These are phyloP conservation scores for Xylocopa sonorina DNA, from an alignment of 1,140 invertebrate genomes.

Conservation along the genomic window DNA sequence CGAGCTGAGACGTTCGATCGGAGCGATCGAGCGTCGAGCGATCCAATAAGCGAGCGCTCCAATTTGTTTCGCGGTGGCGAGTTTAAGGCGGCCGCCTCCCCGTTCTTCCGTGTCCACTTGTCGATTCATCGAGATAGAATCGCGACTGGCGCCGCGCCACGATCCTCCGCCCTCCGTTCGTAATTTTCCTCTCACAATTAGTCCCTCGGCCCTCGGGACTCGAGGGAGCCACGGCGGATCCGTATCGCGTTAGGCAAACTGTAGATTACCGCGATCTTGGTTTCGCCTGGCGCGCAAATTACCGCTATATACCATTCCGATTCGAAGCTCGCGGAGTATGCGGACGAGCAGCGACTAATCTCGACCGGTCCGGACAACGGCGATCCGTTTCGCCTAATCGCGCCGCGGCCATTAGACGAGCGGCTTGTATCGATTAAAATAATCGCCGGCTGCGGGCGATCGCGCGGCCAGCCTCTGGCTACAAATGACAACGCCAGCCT, in stretches of 20 bases:
- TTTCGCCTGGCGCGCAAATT: constrained; percentile 58
- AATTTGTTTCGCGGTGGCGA: constrained; percentile 1
- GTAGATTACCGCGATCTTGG: constrained; percentile 61
- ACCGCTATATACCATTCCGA: constrained; percentile 50
- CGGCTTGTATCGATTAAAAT: constrained; percentile 58
- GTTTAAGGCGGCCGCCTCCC: neutral
- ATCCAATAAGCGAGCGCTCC: constrained; percentile 11
- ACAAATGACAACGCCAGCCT: neutral
- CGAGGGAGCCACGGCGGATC: too few species aligned
- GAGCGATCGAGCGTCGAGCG: neutral
- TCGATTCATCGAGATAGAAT: neutral
- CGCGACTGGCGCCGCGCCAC: neutral
- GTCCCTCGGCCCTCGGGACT: too few species aligned
- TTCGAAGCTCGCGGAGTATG: constrained; percentile 40
- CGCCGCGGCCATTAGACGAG: constrained; percentile 49
- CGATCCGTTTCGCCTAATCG: constrained; percentile 60
- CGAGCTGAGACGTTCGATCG: neutral
- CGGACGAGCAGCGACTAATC: constrained; percentile 54
- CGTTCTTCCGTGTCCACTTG: neutral
- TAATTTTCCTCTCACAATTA: neutral
- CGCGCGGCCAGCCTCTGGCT: neutral
- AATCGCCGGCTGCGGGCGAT: constrained; percentile 37
- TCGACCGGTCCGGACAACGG: constrained; percentile 42
- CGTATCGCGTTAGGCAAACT: constrained; percentile 52
- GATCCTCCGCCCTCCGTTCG: neutral